Conservation (phyloP, 2,113 vertebrate species). For the Litocranius walleri region DNA sequence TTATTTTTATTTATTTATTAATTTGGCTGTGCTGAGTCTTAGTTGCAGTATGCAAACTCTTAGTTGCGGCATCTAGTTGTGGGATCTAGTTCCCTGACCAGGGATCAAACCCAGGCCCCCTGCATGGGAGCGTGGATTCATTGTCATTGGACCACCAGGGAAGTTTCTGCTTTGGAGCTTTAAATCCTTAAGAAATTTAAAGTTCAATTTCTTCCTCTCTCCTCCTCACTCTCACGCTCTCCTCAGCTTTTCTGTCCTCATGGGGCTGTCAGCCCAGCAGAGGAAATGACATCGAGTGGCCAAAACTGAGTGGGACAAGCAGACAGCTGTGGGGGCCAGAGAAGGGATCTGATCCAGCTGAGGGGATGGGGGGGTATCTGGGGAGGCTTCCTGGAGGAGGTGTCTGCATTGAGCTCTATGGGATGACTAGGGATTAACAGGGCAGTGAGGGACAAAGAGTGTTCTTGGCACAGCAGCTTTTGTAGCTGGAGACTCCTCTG, state of each 20-base stretch:
- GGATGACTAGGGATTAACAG: not conserved
- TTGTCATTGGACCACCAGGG: not conserved
- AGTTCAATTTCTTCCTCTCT: not conserved
- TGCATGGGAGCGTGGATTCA: not conserved
- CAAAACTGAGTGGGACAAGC: not conserved
- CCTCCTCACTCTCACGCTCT: not conserved
- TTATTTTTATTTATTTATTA: not conserved
- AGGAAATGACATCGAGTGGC: not conserved
- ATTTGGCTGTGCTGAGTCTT: not conserved
- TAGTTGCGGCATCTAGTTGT: not conserved
- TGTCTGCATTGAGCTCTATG: not conserved
- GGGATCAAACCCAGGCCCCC: not conserved
- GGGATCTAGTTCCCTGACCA: not conserved
- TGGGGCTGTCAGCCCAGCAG: not conserved
- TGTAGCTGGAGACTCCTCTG: not conserved
- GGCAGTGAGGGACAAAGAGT: not conserved
- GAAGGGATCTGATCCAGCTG: not conserved
- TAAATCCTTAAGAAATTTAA: not conserved
- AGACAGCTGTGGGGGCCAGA: not conserved
- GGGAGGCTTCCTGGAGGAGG: not conserved
- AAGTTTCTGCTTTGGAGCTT: not conserved
- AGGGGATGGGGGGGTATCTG: no score
- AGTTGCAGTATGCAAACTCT: not conserved
- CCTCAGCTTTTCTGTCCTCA: not conserved
- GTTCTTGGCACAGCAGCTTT: not conserved